Evolutionary conservation across 2,888 invertebrate genomes (phyloP), one percentile per base, ranked within the genome.

Genomic region (Tridacna gigas): DNA sequence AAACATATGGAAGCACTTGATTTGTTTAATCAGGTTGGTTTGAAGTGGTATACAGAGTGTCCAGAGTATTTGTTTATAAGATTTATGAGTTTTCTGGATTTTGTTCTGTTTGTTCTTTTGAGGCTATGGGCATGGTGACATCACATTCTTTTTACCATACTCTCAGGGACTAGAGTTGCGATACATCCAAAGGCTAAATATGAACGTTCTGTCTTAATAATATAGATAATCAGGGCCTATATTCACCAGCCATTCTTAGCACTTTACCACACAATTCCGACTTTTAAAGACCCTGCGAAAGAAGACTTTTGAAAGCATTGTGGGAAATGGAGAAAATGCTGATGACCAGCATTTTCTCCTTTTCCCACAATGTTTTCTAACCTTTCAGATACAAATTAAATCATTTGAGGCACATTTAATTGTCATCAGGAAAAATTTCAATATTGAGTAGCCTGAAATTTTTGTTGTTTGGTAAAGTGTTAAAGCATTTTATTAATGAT

Each of bases 1-100:
- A 71, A 71, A 71, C 71, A 71, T 71, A 47, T 25, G 37, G 51
- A 51, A 25, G 51, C 28, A 51, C 71, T 71, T 71, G 71, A 71
- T 71, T 71, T 71, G 71, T 71, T 22, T 45, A 51, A n/a, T 71
- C 51, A 71, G 25, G 71, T 18, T 26, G 48, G 25, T 51, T 71
- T 71, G 25, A 71, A 71, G 63, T 1, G 9, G 51, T 51, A 51
- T 18, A 51, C 18, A 71, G 48, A 45, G 26, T 25, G 48, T 26
- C n/a, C 45, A 47, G 25, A 47, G 71, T 71, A 51, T 71, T 71
- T 71, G 71, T 71, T 71, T 71, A 25, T 22, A 11, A 22, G 51
- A 71, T 71, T 71, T 71, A 71, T 71, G 48, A 26, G 48, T 26
- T 25, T n/a, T 47, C 26, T 26, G 71, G 9, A 51, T 51, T 71